phyloP scores from a whole-genome alignment of 2,797 vertebrate genomes.

The Manis javanica region DNA sequence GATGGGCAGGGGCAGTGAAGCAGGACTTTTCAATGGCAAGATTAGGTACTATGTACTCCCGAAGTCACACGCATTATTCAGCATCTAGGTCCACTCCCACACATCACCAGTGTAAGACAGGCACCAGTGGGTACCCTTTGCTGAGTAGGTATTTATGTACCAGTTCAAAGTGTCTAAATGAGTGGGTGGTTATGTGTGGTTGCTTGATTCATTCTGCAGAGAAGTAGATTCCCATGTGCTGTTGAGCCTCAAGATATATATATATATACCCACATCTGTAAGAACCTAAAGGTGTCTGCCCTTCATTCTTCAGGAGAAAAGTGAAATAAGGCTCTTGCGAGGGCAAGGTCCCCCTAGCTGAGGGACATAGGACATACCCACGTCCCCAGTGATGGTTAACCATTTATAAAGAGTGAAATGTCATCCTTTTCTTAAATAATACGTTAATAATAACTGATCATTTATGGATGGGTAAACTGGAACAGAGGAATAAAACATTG shows the following conservation, averaged over 20 bases:
- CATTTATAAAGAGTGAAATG: not conserved
- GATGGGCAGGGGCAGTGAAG: not conserved
- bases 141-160: conserved; percentile 50
- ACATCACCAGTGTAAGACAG: not conserved
- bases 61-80: conserved; percentile 31
- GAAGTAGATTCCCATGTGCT: conserved; percentile 19
- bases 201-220: conserved; percentile 62
- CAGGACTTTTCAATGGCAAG: not conserved
- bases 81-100: conserved; percentile 49
- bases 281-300: not conserved
- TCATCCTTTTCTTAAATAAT: not conserved
- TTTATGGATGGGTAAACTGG: not conserved
- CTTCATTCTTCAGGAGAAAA: not conserved
- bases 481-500: not conserved
- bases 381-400: not conserved
- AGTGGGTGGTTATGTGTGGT: conserved; percentile 63
- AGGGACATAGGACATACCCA: not conserved
- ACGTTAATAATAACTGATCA: not conserved
- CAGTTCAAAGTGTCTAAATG: conserved; percentile 63
- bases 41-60: not conserved
- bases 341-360: not conserved
- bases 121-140: conserved; percentile 58
- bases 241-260: no score
- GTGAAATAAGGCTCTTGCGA: not conserved
- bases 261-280: no score